Conservation (phyloP, 2,797 vertebrate genomes). For the Psittacula echo region DNA sequence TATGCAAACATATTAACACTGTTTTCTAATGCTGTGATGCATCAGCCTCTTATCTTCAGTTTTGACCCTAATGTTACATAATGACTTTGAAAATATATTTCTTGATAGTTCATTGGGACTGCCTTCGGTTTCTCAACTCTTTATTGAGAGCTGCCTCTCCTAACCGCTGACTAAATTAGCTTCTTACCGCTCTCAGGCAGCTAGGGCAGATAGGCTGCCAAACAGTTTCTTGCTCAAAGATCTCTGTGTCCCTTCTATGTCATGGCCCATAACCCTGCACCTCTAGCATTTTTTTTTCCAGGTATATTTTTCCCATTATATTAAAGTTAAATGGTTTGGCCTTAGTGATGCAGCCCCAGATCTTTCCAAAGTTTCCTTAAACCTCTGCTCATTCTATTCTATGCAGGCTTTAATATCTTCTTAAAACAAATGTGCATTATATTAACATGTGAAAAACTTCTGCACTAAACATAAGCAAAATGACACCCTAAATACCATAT, state of each 20-base stretch:
- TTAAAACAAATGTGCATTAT: background rate
- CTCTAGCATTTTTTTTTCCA: background rate
- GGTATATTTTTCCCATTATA: background rate
- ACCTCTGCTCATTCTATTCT: background rate
- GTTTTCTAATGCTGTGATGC: conserved; percentile 32
- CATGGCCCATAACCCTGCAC: background rate
- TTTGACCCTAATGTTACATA: conserved; percentile 54
- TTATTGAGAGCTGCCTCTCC: conserved; percentile 10
- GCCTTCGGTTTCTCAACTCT: conserved; percentile 25
- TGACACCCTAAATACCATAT: background rate
- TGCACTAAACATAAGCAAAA: background rate
- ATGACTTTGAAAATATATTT: conserved; percentile 6
- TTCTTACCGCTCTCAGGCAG: conserved; percentile 12
- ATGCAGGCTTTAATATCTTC: background rate
- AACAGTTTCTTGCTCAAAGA: conserved; percentile 25
- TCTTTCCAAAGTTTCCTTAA: background rate
- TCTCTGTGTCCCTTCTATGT: background rate
- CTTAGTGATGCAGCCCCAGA: background rate
- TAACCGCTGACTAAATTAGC: conserved; percentile 45
- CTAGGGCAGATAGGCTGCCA: conserved; percentile 34
- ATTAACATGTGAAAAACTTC: background rate
- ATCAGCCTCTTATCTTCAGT: conserved; percentile 48
- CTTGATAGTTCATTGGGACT: conserved; percentile 21
- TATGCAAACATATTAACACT: conserved; percentile 63
- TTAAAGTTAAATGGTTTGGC: background rate